These are phyloP conservation scores for Shinisaurus crocodilurus DNA, from an alignment of 2,113 vertebrate species.

Conservation along the genomic window DNA sequence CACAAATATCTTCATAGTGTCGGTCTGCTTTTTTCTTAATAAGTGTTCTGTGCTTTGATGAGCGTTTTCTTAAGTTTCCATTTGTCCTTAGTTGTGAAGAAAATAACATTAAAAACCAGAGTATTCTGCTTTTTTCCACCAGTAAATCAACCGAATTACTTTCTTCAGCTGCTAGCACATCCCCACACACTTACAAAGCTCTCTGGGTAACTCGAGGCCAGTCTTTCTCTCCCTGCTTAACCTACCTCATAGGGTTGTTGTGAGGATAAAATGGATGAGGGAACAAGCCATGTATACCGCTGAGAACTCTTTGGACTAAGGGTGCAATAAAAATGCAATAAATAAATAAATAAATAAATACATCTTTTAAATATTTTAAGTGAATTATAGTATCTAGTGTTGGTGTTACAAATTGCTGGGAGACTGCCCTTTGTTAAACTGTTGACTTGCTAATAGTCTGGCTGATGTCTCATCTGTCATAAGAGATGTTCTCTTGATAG, in stretches of 20 bases:
- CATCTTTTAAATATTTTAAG: neutral
- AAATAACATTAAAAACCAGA: neutral
- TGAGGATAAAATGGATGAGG: neutral
- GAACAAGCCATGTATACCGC: neutral
- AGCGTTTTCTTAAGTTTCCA: slow-evolving; percentile 61
- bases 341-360: neutral
- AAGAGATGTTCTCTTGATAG: neutral
- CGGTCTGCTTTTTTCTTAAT: slow-evolving; percentile 66
- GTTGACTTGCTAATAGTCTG: neutral
- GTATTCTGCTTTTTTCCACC: neutral
- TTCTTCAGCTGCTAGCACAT: slow-evolving; percentile 17
- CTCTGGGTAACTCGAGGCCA: neutral
- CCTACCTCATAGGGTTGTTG: neutral
- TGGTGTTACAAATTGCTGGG: neutral
- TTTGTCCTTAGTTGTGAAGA: slow-evolving; percentile 42
- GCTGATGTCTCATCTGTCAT: neutral
- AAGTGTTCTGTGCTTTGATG: slow-evolving; percentile 63
- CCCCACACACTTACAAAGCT: neutral
- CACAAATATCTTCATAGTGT: slow-evolving; percentile 69
- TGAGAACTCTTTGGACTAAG: neutral
- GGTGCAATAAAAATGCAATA: neutral
- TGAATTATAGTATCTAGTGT: neutral
- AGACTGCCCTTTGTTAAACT: neutral
- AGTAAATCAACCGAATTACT: slow-evolving; percentile 44
- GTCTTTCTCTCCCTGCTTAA: neutral